Evolutionary conservation across 2,888 invertebrate genomes (phyloP), one percentile per base, ranked within the genome.

Genomic region (Allacma fusca): DNA sequence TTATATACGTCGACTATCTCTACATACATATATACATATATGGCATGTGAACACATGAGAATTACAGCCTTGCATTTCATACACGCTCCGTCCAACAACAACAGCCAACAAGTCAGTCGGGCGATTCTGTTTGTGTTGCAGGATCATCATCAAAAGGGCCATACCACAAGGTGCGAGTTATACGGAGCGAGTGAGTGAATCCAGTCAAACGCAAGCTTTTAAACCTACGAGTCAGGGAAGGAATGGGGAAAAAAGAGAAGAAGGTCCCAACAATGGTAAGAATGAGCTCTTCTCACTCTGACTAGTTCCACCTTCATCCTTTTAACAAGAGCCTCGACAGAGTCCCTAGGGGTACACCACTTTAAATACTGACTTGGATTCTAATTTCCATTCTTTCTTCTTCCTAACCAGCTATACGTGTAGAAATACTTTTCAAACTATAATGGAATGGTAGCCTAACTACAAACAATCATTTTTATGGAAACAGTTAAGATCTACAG

Each of bases 291-390:
- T 65, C 26, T 65, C 65, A 65, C 44, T 70, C 70, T 70, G 29
- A 72, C 71, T 57, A 71, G 71, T 71, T 71, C 71, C 59, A 72
- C 72, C 57, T 72, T 59, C 72, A 72, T 72, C 57, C 59, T 72
- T 72, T 59, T 72, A 26, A 72, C 59, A 59, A 44, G 73, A 74
- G 64, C 29, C 40, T 29, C 59, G 12, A 29, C 23, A 34, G 72
- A 72, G 72, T 59, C 72, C 72, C 72, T 72, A 59, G 59, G 59
- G 72, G 72, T 72, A 72, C 59, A 69, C 43, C 40, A 59, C 72
- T 72, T 72, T 72, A 72, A 72, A 72, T 59, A 59, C 72, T 72
- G 62, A 62, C 59, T 72, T 72, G 59, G 50, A 50, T 72, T 29
- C 50, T 50, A 50, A 50, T 50, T 50, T 50, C 50, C 50, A n/a